Base-by-base conservation (phyloP, 2,797 vertebrate species). In the Octomys mimax region DNA sequence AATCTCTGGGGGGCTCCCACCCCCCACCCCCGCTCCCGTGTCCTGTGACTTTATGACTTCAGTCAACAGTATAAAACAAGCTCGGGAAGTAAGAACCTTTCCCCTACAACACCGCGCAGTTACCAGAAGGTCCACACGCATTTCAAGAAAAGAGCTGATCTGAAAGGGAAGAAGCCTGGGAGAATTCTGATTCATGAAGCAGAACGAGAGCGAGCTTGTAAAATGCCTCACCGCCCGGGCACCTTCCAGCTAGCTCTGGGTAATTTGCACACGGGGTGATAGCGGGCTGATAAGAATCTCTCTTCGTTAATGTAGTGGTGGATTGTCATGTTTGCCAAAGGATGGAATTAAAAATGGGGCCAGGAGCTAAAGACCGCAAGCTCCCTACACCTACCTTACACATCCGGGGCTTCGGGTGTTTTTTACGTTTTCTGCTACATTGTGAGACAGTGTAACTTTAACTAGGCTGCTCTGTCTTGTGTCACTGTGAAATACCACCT, bases 251-350 rank as follows among this genome's bases (percentile, higher is more conserved):
- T 57, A 92, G 84, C 92, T 85, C 57, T 64, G 84, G 82, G 57
- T 59, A 31, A 66, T 11, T 92, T 95, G 91, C 97, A 96, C 86
- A 49, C 81, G 1, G 42, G 59, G 68, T 71, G 81, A 57, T 70
- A 79, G 59, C 94, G 21, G 73, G 36, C 92, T 46, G 96, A 97
- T 95, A 92, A 96, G 92, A 61, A 95, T 97, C 95, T 39, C n/a
- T 73, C 95, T 95, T 87, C 12, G 4, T 96, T 92, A 95, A 75
- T 16, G 59, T 79, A 95, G 68, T 73, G 21, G 24, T 7, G 5
- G 70, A 73, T 92, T 95, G 83, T 77, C 83, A 36, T 81, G 59
- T 87, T 97, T 96, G 95, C 91, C 90, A 95, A 93, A 96, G 75
- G 42, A 2, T 91, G 94, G 33, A 62, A 92, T 79, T 42, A 79